These are phyloP conservation scores for Netelia virgata DNA, from an alignment of 2,888 invertebrate genomes.

Conservation along the genomic window DNA sequence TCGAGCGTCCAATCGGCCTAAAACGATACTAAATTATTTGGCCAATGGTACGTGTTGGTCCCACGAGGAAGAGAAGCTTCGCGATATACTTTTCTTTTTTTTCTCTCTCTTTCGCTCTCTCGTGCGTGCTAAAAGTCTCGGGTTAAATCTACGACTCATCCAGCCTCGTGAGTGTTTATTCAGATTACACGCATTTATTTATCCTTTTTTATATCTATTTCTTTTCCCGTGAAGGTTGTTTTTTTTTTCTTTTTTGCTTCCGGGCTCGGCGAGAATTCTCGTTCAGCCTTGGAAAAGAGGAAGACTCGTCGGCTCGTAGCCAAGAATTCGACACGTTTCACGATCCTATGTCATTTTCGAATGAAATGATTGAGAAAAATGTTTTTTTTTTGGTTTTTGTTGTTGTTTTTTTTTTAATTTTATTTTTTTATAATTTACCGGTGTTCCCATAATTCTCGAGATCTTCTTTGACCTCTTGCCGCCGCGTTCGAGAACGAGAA, in stretches of 20 bases:
- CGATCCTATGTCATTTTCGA: too few species aligned
- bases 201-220: constrained; percentile 14
- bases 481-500: not conserved
- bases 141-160: constrained; percentile 73
- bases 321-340: too few species aligned
- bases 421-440: not conserved
- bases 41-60: constrained; percentile 67
- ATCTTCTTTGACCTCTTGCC: not conserved
- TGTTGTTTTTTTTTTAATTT: not conserved
- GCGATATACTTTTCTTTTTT: constrained; percentile 46
- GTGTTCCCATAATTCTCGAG: not conserved
- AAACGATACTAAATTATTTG: constrained; percentile 83
- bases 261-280: not conserved
- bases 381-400: too few species aligned
- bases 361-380: too few species aligned
- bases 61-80: constrained; percentile 59
- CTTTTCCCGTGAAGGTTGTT: not conserved
- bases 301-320: too few species aligned
- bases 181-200: constrained; percentile 63
- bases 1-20: constrained; percentile 81
- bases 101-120: constrained; percentile 15
- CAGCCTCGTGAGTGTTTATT: constrained; percentile 64
- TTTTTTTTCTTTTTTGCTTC: not conserved
- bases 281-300: too few species aligned
- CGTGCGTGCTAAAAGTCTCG: constrained; percentile 70